Evolutionary conservation across 2,113 vertebrate species (phyloP).

Genomic region (Hippocampus mohnikei): DNA sequence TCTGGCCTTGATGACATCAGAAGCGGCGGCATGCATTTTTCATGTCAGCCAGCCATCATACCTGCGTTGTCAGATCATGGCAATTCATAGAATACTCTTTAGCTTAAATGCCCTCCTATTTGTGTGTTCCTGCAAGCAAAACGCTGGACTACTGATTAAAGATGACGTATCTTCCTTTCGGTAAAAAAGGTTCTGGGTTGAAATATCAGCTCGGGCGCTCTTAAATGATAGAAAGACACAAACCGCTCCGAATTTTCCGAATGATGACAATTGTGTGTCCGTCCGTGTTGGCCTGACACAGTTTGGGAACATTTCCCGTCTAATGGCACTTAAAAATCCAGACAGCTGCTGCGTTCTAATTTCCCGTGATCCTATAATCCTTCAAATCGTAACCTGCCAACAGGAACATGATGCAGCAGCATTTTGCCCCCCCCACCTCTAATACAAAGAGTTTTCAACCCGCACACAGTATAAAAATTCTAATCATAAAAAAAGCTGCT

Average conservation of each 20-base stretch:
- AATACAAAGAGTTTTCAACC: too few species aligned
- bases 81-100: too few species aligned
- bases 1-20: too few species aligned
- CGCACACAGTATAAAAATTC: too few species aligned
- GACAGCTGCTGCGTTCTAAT: slow-evolving; percentile 42
- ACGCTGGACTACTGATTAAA: too few species aligned
- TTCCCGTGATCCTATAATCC: slow-evolving; percentile 62
- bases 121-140: too few species aligned
- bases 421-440: slow-evolving; percentile 1
- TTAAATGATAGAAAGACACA: neutral
- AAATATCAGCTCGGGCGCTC: too few species aligned
- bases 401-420: slow-evolving; percentile 31
- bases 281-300: neutral
- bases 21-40: neutral
- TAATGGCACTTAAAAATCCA: slow-evolving; percentile 31
- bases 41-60: too few species aligned
- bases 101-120: too few species aligned
- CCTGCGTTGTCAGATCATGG: too few species aligned
- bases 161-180: too few species aligned
- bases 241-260: neutral
- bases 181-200: too few species aligned
- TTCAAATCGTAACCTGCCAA: slow-evolving; percentile 28
- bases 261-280: neutral
- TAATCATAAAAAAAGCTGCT: slow-evolving; percentile 11
- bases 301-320: slow-evolving; percentile 9